Percentiles rank a stretch among this genome's conserved stretches.
These are phyloP conservation scores for Salvelinus fontinalis DNA, from an alignment of 2,113 vertebrate species.

Conservation along the genomic window DNA sequence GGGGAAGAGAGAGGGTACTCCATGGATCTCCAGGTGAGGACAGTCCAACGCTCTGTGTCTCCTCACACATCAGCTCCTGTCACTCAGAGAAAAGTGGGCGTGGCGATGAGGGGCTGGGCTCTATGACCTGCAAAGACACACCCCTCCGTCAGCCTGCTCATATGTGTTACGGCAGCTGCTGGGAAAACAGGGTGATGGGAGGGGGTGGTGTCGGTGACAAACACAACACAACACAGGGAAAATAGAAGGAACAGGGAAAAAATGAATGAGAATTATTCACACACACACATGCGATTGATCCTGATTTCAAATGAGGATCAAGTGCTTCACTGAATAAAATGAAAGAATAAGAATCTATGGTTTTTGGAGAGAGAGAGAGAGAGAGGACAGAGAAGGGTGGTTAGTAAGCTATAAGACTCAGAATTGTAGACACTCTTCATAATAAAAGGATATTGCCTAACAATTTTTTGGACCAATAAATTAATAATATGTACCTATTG, in stretches of 20 bases:
- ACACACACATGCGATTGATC: conserved; percentile 41
- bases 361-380: conserved; percentile 73
- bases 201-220: conserved; percentile 28
- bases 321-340: conserved; percentile 83
- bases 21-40: conserved; percentile 31
- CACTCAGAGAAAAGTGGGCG: conserved; percentile 17
- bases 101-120: conserved; percentile 28
- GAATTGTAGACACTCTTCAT: not conserved
- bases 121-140: conserved; percentile 76
- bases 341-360: conserved; percentile 88
- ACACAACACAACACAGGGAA: no score
- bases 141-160: conserved; percentile 65
- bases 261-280: conserved; percentile 60
- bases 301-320: conserved; percentile 66
- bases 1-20: conserved; percentile 13
- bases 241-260: conserved; percentile 58
- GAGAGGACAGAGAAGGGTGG: conserved; percentile 66
- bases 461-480: no score
- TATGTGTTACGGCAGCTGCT: conserved; percentile 70
- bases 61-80: conserved; percentile 27
- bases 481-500: no score
- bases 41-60: conserved; percentile 31
- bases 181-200: conserved; percentile 50
- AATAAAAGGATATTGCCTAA: not conserved
- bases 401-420: conserved; percentile 43